Evolutionary conservation across 1,140 invertebrate species (phyloP).

Genomic region (Palaemon carinicauda): DNA sequence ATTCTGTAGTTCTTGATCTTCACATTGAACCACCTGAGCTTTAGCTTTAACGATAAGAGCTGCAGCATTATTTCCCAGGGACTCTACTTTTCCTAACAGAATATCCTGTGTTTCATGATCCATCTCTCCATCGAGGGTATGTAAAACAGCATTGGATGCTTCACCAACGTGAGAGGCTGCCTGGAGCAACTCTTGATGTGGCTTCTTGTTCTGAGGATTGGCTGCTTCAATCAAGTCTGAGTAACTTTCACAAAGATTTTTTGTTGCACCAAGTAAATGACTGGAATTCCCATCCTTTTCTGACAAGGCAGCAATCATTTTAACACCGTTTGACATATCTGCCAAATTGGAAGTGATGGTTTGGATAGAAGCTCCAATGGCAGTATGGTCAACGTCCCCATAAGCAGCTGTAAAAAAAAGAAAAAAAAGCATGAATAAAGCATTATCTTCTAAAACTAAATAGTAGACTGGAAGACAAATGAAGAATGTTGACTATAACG

Average conservation of each 20-base stretch:
- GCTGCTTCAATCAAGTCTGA: slow-evolving; percentile 93
- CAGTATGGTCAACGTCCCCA: slow-evolving; percentile 70
- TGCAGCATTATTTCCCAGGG: slow-evolving; percentile 96
- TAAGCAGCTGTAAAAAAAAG: slow-evolving; percentile 61
- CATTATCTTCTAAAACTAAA: too few species aligned
- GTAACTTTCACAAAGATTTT: slow-evolving; percentile 91
- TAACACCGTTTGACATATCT: slow-evolving; percentile 94
- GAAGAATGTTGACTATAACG: too few species aligned
- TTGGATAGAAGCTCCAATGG: slow-evolving; percentile 85
- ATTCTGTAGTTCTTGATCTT: slow-evolving; percentile 74
- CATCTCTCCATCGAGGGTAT: slow-evolving; percentile 85
- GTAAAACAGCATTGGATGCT: slow-evolving; percentile 91
- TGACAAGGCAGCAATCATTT: slow-evolving; percentile 94
- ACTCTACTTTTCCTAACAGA: slow-evolving; percentile 88
- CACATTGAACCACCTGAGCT: slow-evolving; percentile 87
- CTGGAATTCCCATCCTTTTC: slow-evolving; percentile 84
- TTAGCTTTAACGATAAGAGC: slow-evolving; percentile 94
- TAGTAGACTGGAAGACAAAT: too few species aligned
- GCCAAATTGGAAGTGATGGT: slow-evolving; percentile 96
- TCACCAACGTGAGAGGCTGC: slow-evolving; percentile 96
- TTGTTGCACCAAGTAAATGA: slow-evolving; percentile 88
- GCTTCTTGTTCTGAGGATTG: slow-evolving; percentile 89
- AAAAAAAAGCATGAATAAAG: slow-evolving; percentile 59
- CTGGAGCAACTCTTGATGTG: slow-evolving; percentile 89
- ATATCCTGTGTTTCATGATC: slow-evolving; percentile 74